Conservation (phyloP, 2,888 invertebrate genomes). For the Argynnis bischoffii region DNA sequence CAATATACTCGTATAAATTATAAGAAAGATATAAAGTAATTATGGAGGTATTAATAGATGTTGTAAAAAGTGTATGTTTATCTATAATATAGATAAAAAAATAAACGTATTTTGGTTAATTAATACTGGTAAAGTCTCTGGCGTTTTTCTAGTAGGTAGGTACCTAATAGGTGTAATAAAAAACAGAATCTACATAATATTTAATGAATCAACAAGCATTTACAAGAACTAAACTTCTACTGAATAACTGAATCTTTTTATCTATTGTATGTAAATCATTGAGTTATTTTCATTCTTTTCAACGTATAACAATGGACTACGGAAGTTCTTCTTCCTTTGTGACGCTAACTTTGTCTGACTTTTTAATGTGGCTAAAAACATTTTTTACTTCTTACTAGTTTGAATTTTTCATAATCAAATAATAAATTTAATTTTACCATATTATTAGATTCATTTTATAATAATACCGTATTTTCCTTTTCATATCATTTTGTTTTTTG, state of each 20-base stretch:
- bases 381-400: no score
- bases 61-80: no score
- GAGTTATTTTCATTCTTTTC: conserved; percentile 31
- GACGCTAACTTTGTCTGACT: conserved; percentile 18
- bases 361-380: conserved; percentile 3
- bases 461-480: no score
- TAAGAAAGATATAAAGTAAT: no score
- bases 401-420: no score
- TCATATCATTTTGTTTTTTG: no score
- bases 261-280: conserved; percentile 37
- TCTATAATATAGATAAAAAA: no score
- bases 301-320: conserved; percentile 26
- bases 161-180: not conserved
- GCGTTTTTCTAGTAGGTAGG: not conserved
- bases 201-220: conserved; percentile 16
- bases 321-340: conserved; percentile 34
- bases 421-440: no score
- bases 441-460: no score
- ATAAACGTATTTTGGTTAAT: no score
- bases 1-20: no score
- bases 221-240: conserved; percentile 25
- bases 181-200: not conserved
- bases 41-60: no score
- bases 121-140: not conserved
- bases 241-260: conserved; percentile 24